These are phyloP conservation scores for Amorpha juglandis DNA, from an alignment of 2,888 invertebrate species.

Conservation along the genomic window DNA sequence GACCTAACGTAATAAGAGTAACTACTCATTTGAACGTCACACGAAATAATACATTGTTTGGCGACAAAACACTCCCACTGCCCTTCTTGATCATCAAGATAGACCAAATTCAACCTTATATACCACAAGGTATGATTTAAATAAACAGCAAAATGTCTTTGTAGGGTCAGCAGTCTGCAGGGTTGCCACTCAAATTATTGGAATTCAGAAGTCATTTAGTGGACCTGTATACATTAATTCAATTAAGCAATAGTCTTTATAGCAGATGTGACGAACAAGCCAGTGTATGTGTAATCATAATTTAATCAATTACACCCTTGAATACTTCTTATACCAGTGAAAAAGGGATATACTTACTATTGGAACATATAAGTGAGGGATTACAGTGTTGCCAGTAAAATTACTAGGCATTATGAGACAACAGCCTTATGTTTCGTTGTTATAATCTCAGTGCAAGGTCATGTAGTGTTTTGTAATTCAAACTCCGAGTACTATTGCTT, in stretches of 20 bases:
- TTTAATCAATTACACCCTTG: too few relatives aligned
- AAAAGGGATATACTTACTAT: too few relatives aligned
- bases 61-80: not conserved
- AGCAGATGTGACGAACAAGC: not conserved
- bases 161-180: conserved; percentile 1
- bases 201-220: not conserved
- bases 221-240: not conserved
- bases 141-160: not conserved
- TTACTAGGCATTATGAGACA: too few relatives aligned
- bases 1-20: not conserved
- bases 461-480: too few relatives aligned
- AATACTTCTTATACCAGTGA: too few relatives aligned
- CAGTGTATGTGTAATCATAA: too few relatives aligned
- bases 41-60: conserved; percentile 23
- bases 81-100: not conserved
- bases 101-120: not conserved
- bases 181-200: conserved; percentile 11
- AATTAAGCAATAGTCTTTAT: not conserved
- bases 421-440: too few relatives aligned
- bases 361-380: too few relatives aligned
- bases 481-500: too few relatives aligned
- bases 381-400: too few relatives aligned
- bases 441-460: too few relatives aligned
- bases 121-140: not conserved
- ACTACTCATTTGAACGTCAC: conserved; percentile 19